Conservation (phyloP, 1,140 invertebrate genomes). For the Portunus trituberculatus region DNA sequence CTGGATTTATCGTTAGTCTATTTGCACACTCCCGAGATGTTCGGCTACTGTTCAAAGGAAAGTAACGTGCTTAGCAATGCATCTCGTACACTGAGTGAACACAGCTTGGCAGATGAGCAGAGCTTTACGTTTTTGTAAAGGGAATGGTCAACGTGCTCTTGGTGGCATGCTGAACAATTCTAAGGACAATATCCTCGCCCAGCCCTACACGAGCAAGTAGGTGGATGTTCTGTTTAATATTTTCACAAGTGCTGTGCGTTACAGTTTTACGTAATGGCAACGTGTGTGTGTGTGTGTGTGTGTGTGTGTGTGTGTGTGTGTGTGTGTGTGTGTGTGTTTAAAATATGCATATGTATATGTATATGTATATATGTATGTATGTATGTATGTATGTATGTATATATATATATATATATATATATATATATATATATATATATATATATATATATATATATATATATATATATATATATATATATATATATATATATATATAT, state of each 20-base stretch:
- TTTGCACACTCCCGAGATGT: too few species aligned
- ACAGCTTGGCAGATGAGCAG: too few species aligned
- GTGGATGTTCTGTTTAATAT: not conserved
- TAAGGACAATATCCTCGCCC: not conserved
- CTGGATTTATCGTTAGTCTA: not conserved
- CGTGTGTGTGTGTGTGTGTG: not conserved
- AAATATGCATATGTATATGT: not conserved
- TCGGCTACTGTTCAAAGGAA: too few species aligned
- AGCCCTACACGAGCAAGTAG: not conserved
- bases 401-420: not conserved
- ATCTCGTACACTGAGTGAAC: too few species aligned
- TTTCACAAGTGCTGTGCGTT: not conserved
- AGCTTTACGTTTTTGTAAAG: not conserved
- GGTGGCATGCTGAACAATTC: not conserved
- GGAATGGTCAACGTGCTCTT: not conserved
- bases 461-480: slow-evolving; percentile 1
- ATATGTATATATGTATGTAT: not conserved
- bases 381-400: not conserved
- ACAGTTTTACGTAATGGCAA: not conserved
- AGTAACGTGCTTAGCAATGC: too few species aligned
- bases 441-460: not conserved
- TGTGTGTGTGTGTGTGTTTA: slow-evolving; percentile 7
- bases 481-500: not conserved
- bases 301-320: slow-evolving; percentile 29
- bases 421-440: not conserved